Conservation (phyloP, 2,888 invertebrate species). For the Capitulum mitella region DNA sequence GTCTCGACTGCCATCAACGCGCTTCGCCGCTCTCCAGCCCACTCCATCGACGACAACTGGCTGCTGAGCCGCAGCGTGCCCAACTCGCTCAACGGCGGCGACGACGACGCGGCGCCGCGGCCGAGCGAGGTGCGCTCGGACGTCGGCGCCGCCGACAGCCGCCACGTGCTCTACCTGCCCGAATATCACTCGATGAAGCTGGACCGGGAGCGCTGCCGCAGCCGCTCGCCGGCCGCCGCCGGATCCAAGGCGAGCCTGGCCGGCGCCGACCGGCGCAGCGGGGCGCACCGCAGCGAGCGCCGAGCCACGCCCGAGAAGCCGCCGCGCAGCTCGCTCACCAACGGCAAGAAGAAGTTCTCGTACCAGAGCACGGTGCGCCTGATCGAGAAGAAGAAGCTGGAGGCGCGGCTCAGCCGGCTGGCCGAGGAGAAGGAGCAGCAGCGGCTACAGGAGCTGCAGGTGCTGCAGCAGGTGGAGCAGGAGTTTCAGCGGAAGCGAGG, state of each 20-base stretch:
- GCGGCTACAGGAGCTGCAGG: conserved; percentile 17
- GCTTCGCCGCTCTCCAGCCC: not conserved
- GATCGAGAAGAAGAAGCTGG: conserved; percentile 35
- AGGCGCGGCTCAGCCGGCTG: conserved; percentile 32
- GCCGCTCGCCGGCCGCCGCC: conserved; percentile 28
- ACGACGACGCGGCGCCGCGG: conserved; percentile 38
- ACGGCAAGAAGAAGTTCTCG: conserved; percentile 34
- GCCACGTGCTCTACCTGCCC: conserved; percentile 67
- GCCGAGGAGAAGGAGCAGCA: conserved; percentile 35
- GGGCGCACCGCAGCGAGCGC: not conserved
- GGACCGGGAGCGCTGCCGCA: conserved; percentile 24
- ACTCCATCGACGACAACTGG: conserved; percentile 59
- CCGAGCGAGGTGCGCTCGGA: not conserved
- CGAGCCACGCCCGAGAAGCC: conserved; percentile 17
- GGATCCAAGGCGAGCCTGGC: conserved; percentile 8
- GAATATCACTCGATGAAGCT: conserved; percentile 42
- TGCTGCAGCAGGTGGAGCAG: conserved; percentile 46
- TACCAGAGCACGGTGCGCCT: conserved; percentile 36
- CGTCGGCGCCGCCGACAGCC: conserved; percentile 15
- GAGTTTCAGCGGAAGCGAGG: conserved; percentile 79
- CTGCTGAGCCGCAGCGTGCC: conserved; percentile 71
- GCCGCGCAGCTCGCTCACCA: conserved; percentile 20
- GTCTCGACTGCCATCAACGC: conserved; percentile 45
- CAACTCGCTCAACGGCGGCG: conserved; percentile 61
- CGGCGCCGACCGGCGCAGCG: not conserved